Evolutionary conservation across 2,888 invertebrate species (phyloP), one percentile per base, ranked within the genome.

Genomic region (Rosalia funebris): DNA sequence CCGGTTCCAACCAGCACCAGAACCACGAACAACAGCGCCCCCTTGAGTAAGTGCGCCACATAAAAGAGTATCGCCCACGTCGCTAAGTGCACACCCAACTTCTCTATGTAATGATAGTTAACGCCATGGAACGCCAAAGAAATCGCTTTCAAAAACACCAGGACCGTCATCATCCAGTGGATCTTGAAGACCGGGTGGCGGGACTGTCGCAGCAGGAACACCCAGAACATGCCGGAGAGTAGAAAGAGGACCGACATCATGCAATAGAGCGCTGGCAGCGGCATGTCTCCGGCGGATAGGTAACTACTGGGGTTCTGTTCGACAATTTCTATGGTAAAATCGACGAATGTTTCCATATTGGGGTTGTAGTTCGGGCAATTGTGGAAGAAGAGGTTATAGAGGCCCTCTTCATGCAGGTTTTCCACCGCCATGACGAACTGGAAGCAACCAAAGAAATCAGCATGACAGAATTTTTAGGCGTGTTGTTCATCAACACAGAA

Each of bases 1-100:
- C 99, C 99, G 3, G 98, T 97, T 44, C 98, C 98, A 69, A 99
- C 95, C 9, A 99, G 85, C 9, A 98, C 92, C 68, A 99, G 92
- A 0, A 97, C 97, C 60, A 98, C 95, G 78, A 99, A 98, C 48
- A 99, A 83, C 41, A 99, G 89, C 0, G 96, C 94, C 9, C 81
- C 81, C 72, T 81, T 81, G 12, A 81, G 63, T 41, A 99, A 85
- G 85, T 99, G 98, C n/a, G 96, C 96, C 52, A 98, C 92, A 77
- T 98, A 99, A 80, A 92, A 99, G 1, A 99, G 83, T 71, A 98
- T 94, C 0, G 98, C 98, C 98, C 98, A 99, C 0, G 97, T 93
- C 16, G 97, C 96, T 2, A 96, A 91, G 77, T 98, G 97, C 70
- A 94, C 93, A 0, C 98, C 98, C 66, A 91, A 88, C 11, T 88